Percentiles rank a stretch among this genome's conserved stretches.
These are phyloP conservation scores for Apodemia duryi DNA, from an alignment of 2,888 invertebrate species.

Conservation along the genomic window DNA sequence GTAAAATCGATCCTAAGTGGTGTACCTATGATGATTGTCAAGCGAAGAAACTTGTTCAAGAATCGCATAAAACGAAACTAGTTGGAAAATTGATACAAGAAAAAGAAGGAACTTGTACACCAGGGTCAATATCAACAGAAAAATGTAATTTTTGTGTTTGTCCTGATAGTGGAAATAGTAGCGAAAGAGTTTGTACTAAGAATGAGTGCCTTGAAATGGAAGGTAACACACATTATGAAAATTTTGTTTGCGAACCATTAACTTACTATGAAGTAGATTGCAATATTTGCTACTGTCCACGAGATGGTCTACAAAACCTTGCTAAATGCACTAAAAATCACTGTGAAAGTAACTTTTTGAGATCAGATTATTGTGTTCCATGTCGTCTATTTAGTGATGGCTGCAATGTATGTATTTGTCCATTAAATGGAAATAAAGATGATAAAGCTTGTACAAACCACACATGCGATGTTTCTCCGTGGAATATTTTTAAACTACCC, in stretches of 20 bases:
- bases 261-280: constrained; percentile 64
- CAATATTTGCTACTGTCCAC: constrained; percentile 60
- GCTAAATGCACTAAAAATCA: constrained; percentile 63
- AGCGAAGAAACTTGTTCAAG: constrained; percentile 44
- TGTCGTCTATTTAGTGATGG: constrained; percentile 59
- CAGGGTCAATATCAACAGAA: constrained; percentile 53
- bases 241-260: constrained; percentile 56
- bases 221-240: constrained; percentile 30
- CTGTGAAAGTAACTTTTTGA: constrained; percentile 56
- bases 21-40: constrained; percentile 65
- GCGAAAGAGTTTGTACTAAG: constrained; percentile 54
- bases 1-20: constrained; percentile 62
- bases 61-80: constrained; percentile 36
- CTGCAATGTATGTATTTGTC: constrained; percentile 70
- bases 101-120: constrained; percentile 40
- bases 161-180: constrained; percentile 46
- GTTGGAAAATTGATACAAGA: constrained; percentile 24
- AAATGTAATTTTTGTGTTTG: constrained; percentile 72
- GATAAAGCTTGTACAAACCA: constrained; percentile 57
- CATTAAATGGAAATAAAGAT: constrained; percentile 54
- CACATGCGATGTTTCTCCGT: constrained; percentile 51
- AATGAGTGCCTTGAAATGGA: constrained; percentile 44
- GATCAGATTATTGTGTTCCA: constrained; percentile 50
- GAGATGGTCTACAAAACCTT: constrained; percentile 60
- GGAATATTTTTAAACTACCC: constrained; percentile 50